These are phyloP conservation scores for Synergus umbraculus DNA, from an alignment of 2,888 invertebrate species.

Conservation along the genomic window DNA sequence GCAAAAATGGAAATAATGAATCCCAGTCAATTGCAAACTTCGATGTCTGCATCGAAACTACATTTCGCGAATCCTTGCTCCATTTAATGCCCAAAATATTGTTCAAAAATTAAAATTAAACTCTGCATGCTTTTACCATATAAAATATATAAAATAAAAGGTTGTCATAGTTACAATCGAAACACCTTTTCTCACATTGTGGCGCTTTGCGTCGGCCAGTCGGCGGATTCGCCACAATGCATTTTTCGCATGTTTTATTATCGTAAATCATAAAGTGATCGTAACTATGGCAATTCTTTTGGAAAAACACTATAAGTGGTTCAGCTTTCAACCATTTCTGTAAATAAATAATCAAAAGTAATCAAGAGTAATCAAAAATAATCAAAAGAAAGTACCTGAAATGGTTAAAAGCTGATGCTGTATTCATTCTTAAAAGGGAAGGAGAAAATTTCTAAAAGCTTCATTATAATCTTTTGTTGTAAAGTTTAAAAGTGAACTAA, in stretches of 20 bases:
- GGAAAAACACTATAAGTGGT: background rate
- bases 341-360: too few relatives aligned
- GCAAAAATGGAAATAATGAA: conserved; percentile 39
- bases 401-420: background rate
- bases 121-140: conserved; percentile 36
- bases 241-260: conserved; percentile 24
- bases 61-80: conserved; percentile 18
- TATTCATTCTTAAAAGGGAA: background rate
- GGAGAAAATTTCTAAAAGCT: background rate
- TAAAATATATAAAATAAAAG: background rate
- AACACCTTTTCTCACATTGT: conserved; percentile 55
- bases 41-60: conserved; percentile 22
- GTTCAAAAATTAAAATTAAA: background rate
- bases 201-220: conserved; percentile 66
- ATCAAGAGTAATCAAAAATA: too few relatives aligned
- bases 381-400: too few relatives aligned
- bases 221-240: conserved; percentile 64
- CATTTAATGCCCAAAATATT: conserved; percentile 22
- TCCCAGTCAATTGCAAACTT: conserved; percentile 32
- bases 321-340: background rate
- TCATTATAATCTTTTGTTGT: background rate
- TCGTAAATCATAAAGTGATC: background rate
- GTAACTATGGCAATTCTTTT: conserved; percentile 18
- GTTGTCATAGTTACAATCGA: conserved; percentile 51
- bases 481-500: background rate